phyloP scores from a whole-genome alignment of 2,797 vertebrate genomes.

The Diplodus puntazzo region DNA sequence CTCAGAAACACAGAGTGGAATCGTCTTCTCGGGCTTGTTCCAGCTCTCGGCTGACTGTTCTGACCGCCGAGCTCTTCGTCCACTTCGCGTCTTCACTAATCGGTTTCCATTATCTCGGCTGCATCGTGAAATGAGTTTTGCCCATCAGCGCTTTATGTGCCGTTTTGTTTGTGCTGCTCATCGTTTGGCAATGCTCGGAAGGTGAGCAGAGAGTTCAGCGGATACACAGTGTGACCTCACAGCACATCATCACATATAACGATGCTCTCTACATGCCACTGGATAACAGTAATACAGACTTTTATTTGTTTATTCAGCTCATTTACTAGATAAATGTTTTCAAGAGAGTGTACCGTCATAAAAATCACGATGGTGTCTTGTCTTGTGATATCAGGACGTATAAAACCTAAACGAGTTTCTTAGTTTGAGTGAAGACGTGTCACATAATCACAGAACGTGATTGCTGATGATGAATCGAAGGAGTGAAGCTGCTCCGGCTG shows the following conservation, averaged over 20 bases:
- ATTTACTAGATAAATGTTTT: no score
- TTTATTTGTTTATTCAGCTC: no score
- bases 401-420: no score
- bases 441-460: no score
- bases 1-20: not conserved
- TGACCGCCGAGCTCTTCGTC: constrained; percentile 42
- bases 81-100: constrained; percentile 51
- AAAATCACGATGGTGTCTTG: no score
- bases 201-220: not conserved
- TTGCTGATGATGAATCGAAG: no score
- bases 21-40: constrained; percentile 8
- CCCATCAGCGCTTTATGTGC: constrained; percentile 19
- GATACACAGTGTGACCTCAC: not conserved
- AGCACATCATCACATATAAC: constrained; percentile 13
- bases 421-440: no score
- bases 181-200: not conserved
- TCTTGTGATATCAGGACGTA: no score
- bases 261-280: no score
- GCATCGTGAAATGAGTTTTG: constrained; percentile 41
- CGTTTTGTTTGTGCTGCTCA: constrained; percentile 25
- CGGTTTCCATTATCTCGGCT: constrained; percentile 53
- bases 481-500: no score
- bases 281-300: not conserved
- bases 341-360: no score
- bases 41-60: constrained; percentile 21